Conservation (phyloP, 2,888 invertebrate genomes). For the Caenorhabditis sp. region DNA sequence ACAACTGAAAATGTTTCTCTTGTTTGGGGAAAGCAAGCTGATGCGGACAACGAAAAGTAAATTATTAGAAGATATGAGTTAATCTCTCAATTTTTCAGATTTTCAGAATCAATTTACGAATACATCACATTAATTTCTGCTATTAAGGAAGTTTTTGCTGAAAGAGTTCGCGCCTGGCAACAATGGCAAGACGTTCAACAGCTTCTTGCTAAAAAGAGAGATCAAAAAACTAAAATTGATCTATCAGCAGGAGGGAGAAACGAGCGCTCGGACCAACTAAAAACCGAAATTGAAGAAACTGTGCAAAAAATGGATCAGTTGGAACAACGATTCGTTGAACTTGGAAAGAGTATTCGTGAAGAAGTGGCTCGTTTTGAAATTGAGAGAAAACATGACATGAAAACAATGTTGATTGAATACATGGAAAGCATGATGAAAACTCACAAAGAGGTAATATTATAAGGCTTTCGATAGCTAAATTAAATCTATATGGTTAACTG, state of each 20-base stretch:
- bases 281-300: conserved; percentile 87
- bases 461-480: no score
- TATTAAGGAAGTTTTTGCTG: conserved; percentile 86
- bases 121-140: conserved; percentile 68
- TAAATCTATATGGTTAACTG: no score
- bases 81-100: conserved; percentile 44
- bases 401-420: conserved; percentile 92
- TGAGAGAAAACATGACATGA: conserved; percentile 95
- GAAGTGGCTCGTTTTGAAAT: conserved; percentile 94
- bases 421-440: conserved; percentile 95
- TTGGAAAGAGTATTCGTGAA: conserved; percentile 87
- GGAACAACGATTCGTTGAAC: conserved; percentile 86
- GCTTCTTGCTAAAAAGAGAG: conserved; percentile 94
- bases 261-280: conserved; percentile 93
- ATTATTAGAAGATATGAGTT: background rate
- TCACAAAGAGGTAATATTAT: conserved; percentile 94
- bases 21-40: conserved; percentile 93
- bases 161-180: conserved; percentile 92
- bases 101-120: conserved; percentile 69
- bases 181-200: conserved; percentile 98
- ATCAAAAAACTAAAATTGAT: conserved; percentile 90
- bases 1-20: conserved; percentile 87
- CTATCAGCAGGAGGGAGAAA: conserved; percentile 86
- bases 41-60: conserved; percentile 90
- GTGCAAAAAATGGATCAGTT: conserved; percentile 89